These are phyloP conservation scores for Conger conger DNA, from an alignment of 2,113 vertebrate species.

Conservation along the genomic window DNA sequence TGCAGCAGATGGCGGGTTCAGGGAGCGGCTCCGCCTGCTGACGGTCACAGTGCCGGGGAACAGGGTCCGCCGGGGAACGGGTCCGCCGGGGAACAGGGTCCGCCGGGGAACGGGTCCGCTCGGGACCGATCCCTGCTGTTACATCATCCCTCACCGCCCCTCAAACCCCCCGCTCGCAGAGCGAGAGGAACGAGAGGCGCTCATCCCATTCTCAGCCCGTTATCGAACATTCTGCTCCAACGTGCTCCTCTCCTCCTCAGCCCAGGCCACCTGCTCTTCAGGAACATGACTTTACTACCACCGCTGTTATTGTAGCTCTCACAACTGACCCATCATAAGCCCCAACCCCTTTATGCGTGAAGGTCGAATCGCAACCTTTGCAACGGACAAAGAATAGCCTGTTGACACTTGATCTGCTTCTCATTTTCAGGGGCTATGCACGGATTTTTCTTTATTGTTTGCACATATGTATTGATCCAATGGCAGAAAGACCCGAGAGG, in stretches of 20 bases:
- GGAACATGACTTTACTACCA: not conserved
- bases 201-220: not conserved
- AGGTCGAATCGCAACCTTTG: too few relatives aligned
- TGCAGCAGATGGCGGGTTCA: constrained; percentile 76
- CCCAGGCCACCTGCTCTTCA: not conserved
- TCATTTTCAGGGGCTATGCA: not conserved
- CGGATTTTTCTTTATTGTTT: not conserved
- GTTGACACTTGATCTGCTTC: not conserved
- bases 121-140: constrained; percentile 32
- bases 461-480: not conserved
- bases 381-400: too few relatives aligned
- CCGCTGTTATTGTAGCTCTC: too few relatives aligned
- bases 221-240: not conserved
- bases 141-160: constrained; percentile 1
- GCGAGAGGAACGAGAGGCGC: not conserved
- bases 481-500: too few relatives aligned
- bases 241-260: not conserved
- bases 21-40: not conserved
- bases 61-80: constrained; percentile 59
- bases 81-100: constrained; percentile 58
- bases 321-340: too few relatives aligned
- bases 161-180: not conserved
- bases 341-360: too few relatives aligned
- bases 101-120: too few relatives aligned
- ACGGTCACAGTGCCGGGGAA: constrained; percentile 66